phyloP scores from a whole-genome alignment of 2,888 invertebrate genomes.

The Biston betularia region DNA sequence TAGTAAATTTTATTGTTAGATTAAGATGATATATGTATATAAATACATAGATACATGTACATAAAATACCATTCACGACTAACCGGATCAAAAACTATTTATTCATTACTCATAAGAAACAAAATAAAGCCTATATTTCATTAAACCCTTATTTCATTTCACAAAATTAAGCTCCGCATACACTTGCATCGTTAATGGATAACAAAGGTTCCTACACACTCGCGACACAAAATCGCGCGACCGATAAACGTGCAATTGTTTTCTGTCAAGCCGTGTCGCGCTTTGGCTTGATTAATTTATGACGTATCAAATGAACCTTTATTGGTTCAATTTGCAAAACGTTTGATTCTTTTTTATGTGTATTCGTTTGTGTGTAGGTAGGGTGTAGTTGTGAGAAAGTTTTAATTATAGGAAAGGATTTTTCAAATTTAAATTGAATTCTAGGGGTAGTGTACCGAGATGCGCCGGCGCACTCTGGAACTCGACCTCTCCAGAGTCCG shows the following conservation, averaged over 20 bases:
- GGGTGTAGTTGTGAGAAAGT: neutral
- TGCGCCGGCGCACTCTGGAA: no score
- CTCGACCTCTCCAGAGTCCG: no score
- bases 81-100: neutral
- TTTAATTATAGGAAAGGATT: neutral
- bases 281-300: conserved; percentile 40
- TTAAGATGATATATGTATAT: no score
- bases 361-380: no score
- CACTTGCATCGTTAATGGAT: conserved; percentile 23
- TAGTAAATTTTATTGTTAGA: no score
- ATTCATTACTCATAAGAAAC: neutral
- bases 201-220: conserved; percentile 41
- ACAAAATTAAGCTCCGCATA: conserved; percentile 6
- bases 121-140: conserved; percentile 14
- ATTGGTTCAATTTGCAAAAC: conserved; percentile 24
- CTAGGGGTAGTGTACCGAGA: no score
- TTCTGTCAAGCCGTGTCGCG: conserved; percentile 41
- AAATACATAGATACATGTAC: no score
- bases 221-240: conserved; percentile 58
- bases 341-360: neutral
- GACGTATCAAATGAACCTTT: conserved; percentile 40
- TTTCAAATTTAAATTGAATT: no score
- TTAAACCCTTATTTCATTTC: conserved; percentile 36
- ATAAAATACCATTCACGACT: no score
- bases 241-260: conserved; percentile 67